phyloP scores from a whole-genome alignment of 2,888 invertebrate species.

The Cheilosia urbana region DNA sequence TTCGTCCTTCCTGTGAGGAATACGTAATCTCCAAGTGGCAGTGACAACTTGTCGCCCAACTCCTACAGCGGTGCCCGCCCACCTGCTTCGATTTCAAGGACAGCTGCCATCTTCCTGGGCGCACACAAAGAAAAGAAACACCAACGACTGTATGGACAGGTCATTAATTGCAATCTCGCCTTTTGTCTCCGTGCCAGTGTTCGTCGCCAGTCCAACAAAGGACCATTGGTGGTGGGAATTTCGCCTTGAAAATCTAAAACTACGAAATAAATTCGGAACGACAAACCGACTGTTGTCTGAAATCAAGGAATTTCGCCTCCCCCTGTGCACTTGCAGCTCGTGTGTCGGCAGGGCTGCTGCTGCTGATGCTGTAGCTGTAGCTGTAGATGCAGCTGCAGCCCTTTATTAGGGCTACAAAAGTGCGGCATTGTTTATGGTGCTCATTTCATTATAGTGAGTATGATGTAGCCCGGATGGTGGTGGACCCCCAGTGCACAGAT shows the following conservation, averaged over 20 bases:
- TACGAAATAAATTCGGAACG: conserved; percentile 60
- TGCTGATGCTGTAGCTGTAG: too few relatives aligned
- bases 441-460: conserved; percentile 62
- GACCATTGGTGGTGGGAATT: conserved; percentile 30
- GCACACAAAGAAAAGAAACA: conserved; percentile 12
- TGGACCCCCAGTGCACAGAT: conserved; percentile 19
- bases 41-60: conserved; percentile 25
- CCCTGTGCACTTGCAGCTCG: conserved; percentile 1
- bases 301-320: too few relatives aligned
- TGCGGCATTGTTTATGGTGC: conserved; percentile 48
- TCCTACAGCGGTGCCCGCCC: conserved; percentile 5
- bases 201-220: conserved; percentile 20
- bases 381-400: not conserved
- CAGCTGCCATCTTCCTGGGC: conserved; percentile 45
- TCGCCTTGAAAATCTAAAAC: conserved; percentile 48
- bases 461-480: conserved; percentile 45
- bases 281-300: conserved; percentile 36
- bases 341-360: not conserved
- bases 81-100: conserved; percentile 37
- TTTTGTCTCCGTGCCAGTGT: conserved; percentile 12
- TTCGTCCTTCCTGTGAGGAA: conserved; percentile 17
- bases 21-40: conserved; percentile 47
- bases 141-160: conserved; percentile 61
- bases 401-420: conserved; percentile 34
- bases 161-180: conserved; percentile 63